A percentile compares a stretch with the other conserved stretches of the same genome.
Evolutionary conservation across 2,113 vertebrate species (phyloP).

Genomic region (Ivindomyrus marchei): DNA sequence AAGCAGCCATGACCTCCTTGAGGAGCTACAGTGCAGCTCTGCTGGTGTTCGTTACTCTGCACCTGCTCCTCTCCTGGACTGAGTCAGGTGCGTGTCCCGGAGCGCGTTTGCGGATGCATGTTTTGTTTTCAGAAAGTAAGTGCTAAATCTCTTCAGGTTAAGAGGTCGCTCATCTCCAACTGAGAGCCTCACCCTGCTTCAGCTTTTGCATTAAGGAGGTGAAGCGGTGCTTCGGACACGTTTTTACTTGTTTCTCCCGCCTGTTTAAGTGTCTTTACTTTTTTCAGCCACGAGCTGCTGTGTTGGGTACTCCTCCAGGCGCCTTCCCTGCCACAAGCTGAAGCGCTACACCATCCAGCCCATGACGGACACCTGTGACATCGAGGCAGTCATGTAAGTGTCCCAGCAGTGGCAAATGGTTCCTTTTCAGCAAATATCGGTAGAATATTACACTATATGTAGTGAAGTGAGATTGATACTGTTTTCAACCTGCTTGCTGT

Average conservation of each 20-base stretch:
- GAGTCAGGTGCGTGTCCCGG: not conserved
- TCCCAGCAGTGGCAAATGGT: not conserved
- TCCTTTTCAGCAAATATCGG: not conserved
- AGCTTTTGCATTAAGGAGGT: not conserved
- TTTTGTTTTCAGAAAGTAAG: not conserved
- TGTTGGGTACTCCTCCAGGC: not conserved
- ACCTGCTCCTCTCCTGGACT: not conserved
- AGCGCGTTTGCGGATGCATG: not conserved
- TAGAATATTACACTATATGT: not conserved
- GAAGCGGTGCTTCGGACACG: not conserved
- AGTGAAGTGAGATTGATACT: not conserved
- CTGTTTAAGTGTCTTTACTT: not conserved
- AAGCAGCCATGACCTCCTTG: not conserved
- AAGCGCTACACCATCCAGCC: not conserved
- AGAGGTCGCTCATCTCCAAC: not conserved
- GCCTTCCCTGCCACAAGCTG: not conserved
- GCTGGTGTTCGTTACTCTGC: not conserved
- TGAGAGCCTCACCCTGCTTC: not conserved
- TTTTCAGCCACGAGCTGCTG: not conserved
- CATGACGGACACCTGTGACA: conserved; percentile 3
- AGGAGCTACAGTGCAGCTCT: not conserved
- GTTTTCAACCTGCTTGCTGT: not conserved
- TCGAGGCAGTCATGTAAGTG: not conserved
- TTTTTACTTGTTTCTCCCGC: not conserved
- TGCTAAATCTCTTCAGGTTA: not conserved